These are phyloP conservation scores for Limenitis camilla DNA, from an alignment of 2,888 invertebrate genomes.

Conservation along the genomic window DNA sequence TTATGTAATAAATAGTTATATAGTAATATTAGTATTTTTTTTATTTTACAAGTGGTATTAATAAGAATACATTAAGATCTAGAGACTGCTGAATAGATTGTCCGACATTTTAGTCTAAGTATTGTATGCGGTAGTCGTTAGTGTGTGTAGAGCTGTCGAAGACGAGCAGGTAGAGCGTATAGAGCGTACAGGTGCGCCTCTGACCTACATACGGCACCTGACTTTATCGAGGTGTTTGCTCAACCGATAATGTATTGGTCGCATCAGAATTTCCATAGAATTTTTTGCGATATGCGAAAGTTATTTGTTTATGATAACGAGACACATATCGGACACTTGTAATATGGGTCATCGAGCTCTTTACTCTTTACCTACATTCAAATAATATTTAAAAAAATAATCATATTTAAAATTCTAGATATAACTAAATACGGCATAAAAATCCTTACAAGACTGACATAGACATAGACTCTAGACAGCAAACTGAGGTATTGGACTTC, in stretches of 20 bases:
- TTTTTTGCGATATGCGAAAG: constrained; percentile 38
- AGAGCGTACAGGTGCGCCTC: constrained; percentile 32
- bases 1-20: no score
- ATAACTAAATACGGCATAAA: no score
- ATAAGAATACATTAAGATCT: no score
- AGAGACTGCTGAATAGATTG: no score
- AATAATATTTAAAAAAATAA: no score
- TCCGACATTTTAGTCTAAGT: no score
- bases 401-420: no score
- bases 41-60: no score
- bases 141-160: background rate
- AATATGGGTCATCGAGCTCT: constrained; percentile 11
- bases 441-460: no score
- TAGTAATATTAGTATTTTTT: no score
- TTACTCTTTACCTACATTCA: background rate
- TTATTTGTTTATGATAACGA: constrained; percentile 31
- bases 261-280: constrained; percentile 25
- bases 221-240: constrained; percentile 37
- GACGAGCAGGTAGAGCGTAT: constrained; percentile 17
- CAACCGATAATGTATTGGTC: constrained; percentile 33
- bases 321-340: background rate
- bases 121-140: background rate
- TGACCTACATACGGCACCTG: constrained; percentile 41
- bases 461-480: no score
- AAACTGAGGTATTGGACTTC: no score